A percentile compares a stretch with the other conserved stretches of the same genome.
phyloP scores from a whole-genome alignment of 2,797 vertebrate genomes.

The Tiaroga cobitis region DNA sequence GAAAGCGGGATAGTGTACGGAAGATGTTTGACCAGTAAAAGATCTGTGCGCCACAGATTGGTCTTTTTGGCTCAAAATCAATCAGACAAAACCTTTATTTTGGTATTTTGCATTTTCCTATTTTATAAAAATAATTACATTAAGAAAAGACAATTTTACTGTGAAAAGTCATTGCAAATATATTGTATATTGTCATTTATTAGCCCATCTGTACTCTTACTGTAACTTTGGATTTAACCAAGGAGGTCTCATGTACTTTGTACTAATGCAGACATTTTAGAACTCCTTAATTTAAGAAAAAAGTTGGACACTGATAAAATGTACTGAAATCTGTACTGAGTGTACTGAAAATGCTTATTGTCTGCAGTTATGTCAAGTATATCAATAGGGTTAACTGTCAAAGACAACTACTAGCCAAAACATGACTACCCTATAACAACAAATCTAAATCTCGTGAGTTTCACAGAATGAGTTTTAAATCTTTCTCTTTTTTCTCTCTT shows the following conservation, averaged over 20 bases:
- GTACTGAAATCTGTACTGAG: too few species aligned
- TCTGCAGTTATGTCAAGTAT: neutral
- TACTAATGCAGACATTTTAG: neutral
- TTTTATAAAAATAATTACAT: neutral
- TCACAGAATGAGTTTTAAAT: neutral
- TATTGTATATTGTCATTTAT: neutral
- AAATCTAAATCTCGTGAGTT: neutral
- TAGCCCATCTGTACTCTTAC: neutral
- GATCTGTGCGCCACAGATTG: neutral
- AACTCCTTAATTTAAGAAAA: neutral
- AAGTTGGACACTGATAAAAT: neutral
- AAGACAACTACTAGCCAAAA: neutral
- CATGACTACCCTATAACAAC: neutral
- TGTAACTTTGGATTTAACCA: neutral
- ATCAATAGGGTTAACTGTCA: neutral
- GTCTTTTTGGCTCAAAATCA: neutral
- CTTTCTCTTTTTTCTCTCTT: neutral
- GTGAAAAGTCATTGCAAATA: neutral
- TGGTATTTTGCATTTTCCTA: neutral
- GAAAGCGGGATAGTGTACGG: neutral
- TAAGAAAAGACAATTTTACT: neutral
- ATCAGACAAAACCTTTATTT: neutral
- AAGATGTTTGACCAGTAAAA: neutral
- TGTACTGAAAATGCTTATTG: neutral
- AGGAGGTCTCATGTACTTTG: neutral